Base-by-base conservation (phyloP, 2,113 vertebrate species). In the Oryzias curvinotus region DNA sequence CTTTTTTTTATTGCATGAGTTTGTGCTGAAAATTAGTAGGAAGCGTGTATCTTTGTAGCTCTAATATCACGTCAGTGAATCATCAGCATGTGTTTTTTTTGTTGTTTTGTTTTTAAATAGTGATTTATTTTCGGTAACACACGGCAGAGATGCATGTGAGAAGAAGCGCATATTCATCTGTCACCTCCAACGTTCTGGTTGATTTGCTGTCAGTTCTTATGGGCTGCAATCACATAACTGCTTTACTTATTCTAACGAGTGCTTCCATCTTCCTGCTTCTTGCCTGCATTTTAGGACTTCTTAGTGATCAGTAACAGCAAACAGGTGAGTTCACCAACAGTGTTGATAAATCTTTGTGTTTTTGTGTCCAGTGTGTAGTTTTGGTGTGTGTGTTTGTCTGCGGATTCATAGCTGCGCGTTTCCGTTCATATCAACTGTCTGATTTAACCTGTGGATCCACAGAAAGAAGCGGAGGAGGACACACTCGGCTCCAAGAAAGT, bases 391-490 rank as follows among this genome's bases (percentile, higher is more conserved):
- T 16, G 2, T 8, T 47, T 23, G 43, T 65, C 14, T 57, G 8
- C 16, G 7, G 1, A 23, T 56, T 8, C n/a, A 15, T 49, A 30
- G 14, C 8, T 57, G 55, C 59, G 28, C 67, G 26, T 65, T 16
- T 30, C 16, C 0, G 47, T 30, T 57, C 15, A 0, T 57, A 25
- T 77, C 60, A 55, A 17, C 17, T n/a, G 5, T 17, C 17, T 14
- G 12, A n/a, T 52, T 8, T 64, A 36, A 66, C 25, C 10, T 28
- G 3, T 41, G 23, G 3, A 16, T 65, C 18, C 65, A 7, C 80
- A 99, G 97, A 99, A 99, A 93, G 97, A 99, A 90, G 79, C 92
- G 7, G 97, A 98, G 69, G 97, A 99, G 8, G 97, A 99, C 86
- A 90, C 91, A 0, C 85, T 96, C 85, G 92, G 92, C 87, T 94